phyloP scores from a whole-genome alignment of 2,797 vertebrate genomes.

The Clamator glandarius region DNA sequence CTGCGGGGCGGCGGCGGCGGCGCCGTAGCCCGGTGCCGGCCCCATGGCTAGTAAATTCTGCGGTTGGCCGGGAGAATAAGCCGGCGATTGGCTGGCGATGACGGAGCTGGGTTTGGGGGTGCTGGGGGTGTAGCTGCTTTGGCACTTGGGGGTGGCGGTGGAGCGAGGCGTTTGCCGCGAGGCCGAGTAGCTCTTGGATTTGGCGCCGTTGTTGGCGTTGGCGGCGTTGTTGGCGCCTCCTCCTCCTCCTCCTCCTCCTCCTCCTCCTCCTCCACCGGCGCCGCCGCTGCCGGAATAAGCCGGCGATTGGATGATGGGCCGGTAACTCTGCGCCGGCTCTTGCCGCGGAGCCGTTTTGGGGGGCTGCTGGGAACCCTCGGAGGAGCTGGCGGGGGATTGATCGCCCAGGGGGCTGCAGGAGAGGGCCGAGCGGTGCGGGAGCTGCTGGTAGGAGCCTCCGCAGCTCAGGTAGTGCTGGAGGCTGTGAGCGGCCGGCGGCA shows the following conservation, averaged over 20 bases:
- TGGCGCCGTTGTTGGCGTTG: slow-evolving; percentile 68
- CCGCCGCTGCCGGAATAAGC: slow-evolving; percentile 87
- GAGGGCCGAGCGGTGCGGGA: slow-evolving; percentile 86
- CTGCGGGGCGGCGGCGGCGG: slow-evolving; percentile 74
- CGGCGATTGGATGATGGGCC: slow-evolving; percentile 91
- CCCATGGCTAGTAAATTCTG: slow-evolving; percentile 63
- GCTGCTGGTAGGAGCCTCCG: slow-evolving; percentile 88
- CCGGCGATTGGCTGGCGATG: slow-evolving; percentile 82
- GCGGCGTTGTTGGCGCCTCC: too few species aligned
- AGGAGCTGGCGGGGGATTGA: slow-evolving; percentile 85
- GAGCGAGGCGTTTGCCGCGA: slow-evolving; percentile 81
- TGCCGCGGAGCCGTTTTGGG: slow-evolving; percentile 72
- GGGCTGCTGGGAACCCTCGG: slow-evolving; percentile 60
- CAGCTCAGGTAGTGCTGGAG: slow-evolving; percentile 96
- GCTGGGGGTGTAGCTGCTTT: slow-evolving; percentile 82
- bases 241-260: too few species aligned
- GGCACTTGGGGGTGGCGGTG: slow-evolving; percentile 87
- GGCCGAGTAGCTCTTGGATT: slow-evolving; percentile 85
- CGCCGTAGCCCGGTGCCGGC: not conserved
- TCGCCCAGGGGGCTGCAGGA: slow-evolving; percentile 90
- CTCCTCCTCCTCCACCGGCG: too few species aligned
- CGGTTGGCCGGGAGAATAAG: slow-evolving; percentile 75
- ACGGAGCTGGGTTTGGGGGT: slow-evolving; percentile 87
- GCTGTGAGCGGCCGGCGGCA: slow-evolving; percentile 81
- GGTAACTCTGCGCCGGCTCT: slow-evolving; percentile 77